These are phyloP conservation scores for Cacatua alba DNA, from an alignment of 2,113 vertebrate genomes.

Conservation along the genomic window DNA sequence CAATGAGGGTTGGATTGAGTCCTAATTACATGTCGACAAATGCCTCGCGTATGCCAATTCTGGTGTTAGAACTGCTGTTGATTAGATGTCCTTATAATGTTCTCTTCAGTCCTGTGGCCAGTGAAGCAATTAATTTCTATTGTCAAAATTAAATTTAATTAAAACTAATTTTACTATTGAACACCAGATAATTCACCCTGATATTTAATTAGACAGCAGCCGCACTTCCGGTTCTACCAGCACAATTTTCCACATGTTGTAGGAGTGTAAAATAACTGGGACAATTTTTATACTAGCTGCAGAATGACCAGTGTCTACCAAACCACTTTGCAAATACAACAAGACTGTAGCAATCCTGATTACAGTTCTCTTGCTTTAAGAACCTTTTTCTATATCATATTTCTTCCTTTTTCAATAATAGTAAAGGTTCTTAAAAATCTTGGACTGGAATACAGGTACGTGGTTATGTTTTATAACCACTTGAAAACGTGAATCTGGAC, in stretches of 20 bases:
- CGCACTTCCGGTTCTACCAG: background rate
- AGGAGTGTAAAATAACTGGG: background rate
- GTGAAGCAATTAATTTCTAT: background rate
- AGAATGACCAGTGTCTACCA: background rate
- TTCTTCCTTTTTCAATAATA: background rate
- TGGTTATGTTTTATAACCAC: background rate
- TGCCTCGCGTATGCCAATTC: background rate
- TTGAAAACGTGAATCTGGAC: background rate
- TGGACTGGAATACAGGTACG: background rate
- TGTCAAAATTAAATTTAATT: background rate
- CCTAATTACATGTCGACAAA: slow-evolving; percentile 21
- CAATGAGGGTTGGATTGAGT: background rate
- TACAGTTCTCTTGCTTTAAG: background rate
- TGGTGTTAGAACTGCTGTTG: background rate
- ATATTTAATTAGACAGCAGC: background rate
- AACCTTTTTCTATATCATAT: background rate
- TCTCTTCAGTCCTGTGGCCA: background rate
- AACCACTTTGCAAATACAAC: background rate
- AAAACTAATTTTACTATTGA: background rate
- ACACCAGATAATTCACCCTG: background rate
- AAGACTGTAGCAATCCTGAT: background rate
- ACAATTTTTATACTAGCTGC: background rate
- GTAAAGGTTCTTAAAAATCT: background rate
- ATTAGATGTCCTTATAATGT: background rate
- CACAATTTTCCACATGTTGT: background rate